phyloP scores from a whole-genome alignment of 2,888 invertebrate species.

The Phortica okadai region DNA sequence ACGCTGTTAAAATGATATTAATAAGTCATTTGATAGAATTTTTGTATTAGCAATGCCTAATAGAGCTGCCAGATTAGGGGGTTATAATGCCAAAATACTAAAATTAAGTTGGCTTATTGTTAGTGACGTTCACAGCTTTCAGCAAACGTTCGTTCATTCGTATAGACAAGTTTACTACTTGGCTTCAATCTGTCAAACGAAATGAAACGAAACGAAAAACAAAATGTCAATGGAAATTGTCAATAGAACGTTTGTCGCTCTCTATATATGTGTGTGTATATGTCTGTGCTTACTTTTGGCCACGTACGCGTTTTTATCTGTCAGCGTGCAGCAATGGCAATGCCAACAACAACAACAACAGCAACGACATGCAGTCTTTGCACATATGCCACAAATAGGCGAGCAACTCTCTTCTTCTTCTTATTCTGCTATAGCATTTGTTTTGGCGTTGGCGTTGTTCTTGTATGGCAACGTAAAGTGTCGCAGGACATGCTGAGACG shows the following conservation, averaged over 20 bases:
- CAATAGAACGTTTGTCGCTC: constrained; percentile 34
- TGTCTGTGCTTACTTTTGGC: constrained; percentile 32
- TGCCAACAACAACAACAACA: constrained; percentile 44
- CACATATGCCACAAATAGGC: constrained; percentile 40
- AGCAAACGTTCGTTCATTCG: constrained; percentile 3
- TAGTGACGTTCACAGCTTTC: constrained; percentile 16
- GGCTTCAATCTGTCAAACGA: constrained; percentile 51
- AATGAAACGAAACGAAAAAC: constrained; percentile 42
- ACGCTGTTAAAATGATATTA: too few relatives aligned
- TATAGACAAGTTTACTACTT: constrained; percentile 40
- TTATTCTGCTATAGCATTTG: constrained; percentile 23
- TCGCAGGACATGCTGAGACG: constrained; percentile 1
- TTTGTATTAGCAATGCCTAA: too few relatives aligned
- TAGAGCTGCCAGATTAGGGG: too few relatives aligned
- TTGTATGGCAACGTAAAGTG: constrained; percentile 5
- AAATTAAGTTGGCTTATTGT: constrained; percentile 18
- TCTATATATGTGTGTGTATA: constrained; percentile 32
- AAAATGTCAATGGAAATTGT: constrained; percentile 65
- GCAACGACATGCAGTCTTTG: constrained; percentile 42
- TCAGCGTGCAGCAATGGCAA: constrained; percentile 51
- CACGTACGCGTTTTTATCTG: constrained; percentile 43
- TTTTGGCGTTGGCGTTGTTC: neutral
- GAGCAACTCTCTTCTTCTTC: neutral
- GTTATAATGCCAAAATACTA: neutral
- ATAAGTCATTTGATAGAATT: too few relatives aligned